Evolutionary conservation across 2,888 invertebrate genomes (phyloP).

Genomic region (Ophion obscuratus): DNA sequence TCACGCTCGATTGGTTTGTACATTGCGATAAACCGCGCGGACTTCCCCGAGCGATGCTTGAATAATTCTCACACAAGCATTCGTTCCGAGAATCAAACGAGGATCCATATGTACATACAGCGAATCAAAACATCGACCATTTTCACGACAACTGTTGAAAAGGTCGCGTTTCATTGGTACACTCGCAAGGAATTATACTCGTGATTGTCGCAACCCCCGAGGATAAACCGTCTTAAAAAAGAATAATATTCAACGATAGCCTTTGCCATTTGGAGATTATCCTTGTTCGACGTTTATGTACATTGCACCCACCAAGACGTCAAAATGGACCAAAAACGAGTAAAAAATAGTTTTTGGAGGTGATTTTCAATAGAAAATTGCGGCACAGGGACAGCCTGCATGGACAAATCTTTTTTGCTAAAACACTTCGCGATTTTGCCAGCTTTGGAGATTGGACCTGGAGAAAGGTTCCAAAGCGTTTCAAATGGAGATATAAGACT

Average conservation of each 20-base stretch:
- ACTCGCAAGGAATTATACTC: neutral
- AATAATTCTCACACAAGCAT: neutral
- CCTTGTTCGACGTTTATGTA: neutral
- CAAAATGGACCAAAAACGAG: too few species aligned
- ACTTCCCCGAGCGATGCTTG: slow-evolving; percentile 37
- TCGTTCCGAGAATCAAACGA: slow-evolving; percentile 33
- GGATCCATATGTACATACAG: neutral
- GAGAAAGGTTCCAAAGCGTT: too few species aligned
- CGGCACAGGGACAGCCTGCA: too few species aligned
- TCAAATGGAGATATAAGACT: too few species aligned
- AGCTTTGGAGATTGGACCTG: too few species aligned
- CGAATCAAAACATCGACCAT: neutral
- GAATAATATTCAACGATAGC: neutral
- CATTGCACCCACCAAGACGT: neutral
- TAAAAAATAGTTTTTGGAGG: too few species aligned
- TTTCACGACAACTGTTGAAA: neutral
- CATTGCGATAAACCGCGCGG: slow-evolving; percentile 36
- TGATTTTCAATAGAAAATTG: too few species aligned
- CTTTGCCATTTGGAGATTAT: neutral
- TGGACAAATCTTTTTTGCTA: too few species aligned
- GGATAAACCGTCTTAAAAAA: slow-evolving; percentile 2
- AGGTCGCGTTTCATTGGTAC: neutral
- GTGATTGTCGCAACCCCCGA: neutral
- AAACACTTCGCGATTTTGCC: too few species aligned
- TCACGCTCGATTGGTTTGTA: slow-evolving; percentile 43